Base-by-base conservation (phyloP, 2,888 invertebrate genomes). In the Tubulanus polymorphus region DNA sequence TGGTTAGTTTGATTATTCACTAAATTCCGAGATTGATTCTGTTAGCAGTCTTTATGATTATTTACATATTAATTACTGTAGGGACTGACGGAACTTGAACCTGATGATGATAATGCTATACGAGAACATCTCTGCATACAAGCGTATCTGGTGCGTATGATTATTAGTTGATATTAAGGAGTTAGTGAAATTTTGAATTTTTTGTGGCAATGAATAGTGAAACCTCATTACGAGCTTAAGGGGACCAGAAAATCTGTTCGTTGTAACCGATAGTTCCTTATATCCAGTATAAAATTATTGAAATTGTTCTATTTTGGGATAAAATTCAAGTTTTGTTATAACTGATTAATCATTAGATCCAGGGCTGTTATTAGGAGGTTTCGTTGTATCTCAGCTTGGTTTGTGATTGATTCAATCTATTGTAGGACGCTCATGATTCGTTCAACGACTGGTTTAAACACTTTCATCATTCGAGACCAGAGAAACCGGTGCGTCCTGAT, bases 361-460 rank as follows among this genome's bases (percentile, higher is more conserved):
- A 35, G n/a, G n/a, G n/a, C 12, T 35, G 12, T n/a, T n/a, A n/a
- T n/a, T n/a, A n/a, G n/a, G n/a, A n/a, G n/a, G n/a, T 35, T n/a
- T 35, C n/a, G 12, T 35, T 35, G n/a, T 12, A n/a, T 35, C n/a
- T 35, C 35, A n/a, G 35, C n/a, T 35, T 35, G n/a, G n/a, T n/a
- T 35, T 12, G 35, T 35, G 35, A n/a, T 35, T 12, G 35, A 10
- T 45, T 10, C 18, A 45, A n/a, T 20, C 8, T 45, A 23, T 65
- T 65, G n/a, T 65, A 83, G 83, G 88, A 90, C 70, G 92, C 91
- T 2, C 84, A 91, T 59, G 91, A 93, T 78, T 86, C 88, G 6
- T 94, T 93, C 79, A 87, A 88, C 61, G 89, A 90, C 67, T 95
- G 94, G 94, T 90, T 90, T 65, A 85, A 88, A 63, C 87, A 90